A percentile compares a stretch with the other conserved stretches of the same genome.
These are phyloP conservation scores for Cliona cf. orientalis DNA, from an alignment of 37 sponge, comb jelly and placozoan genomes.

Conservation along the genomic window DNA sequence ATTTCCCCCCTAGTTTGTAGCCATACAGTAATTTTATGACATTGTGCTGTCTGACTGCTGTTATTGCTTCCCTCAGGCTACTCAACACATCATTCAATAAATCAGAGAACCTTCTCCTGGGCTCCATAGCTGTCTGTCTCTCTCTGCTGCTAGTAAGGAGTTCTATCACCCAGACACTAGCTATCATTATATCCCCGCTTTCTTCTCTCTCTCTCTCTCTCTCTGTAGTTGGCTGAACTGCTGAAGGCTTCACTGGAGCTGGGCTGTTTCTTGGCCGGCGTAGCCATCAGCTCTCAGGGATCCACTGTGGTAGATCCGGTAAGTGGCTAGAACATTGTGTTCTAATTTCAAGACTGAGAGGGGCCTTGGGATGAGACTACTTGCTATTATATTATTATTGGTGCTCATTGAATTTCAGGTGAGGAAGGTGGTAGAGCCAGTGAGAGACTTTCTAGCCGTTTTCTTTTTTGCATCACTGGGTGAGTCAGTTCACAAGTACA, in stretches of 20 bases:
- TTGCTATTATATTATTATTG: no score
- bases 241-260: slow-evolving; percentile 74
- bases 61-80: not conserved
- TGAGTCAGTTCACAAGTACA: slow-evolving; percentile 19
- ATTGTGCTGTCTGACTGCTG: not conserved
- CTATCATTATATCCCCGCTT: not conserved
- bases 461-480: slow-evolving; percentile 82
- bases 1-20: not conserved
- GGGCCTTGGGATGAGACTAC: no score
- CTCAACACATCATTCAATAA: slow-evolving; percentile 15
- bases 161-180: no score
- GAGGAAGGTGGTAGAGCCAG: slow-evolving; percentile 53
- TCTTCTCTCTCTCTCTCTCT: not conserved
- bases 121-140: slow-evolving; percentile 51
- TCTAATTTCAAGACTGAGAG: no score
- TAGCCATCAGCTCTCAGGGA: slow-evolving; percentile 66
- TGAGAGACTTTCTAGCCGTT: slow-evolving; percentile 64
- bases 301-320: slow-evolving; percentile 59
- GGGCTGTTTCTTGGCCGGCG: slow-evolving; percentile 84
- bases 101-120: slow-evolving; percentile 36
- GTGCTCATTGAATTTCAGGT: no score
- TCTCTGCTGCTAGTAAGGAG: slow-evolving; percentile 42
- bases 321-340: not conserved
- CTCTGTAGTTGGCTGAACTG: slow-evolving; percentile 47
- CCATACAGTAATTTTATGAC: not conserved